A percentile compares a stretch with the other conserved stretches of the same genome.
These are phyloP conservation scores for Drosophila erecta DNA, from an alignment of 1,140 invertebrate species.

Conservation along the genomic window DNA sequence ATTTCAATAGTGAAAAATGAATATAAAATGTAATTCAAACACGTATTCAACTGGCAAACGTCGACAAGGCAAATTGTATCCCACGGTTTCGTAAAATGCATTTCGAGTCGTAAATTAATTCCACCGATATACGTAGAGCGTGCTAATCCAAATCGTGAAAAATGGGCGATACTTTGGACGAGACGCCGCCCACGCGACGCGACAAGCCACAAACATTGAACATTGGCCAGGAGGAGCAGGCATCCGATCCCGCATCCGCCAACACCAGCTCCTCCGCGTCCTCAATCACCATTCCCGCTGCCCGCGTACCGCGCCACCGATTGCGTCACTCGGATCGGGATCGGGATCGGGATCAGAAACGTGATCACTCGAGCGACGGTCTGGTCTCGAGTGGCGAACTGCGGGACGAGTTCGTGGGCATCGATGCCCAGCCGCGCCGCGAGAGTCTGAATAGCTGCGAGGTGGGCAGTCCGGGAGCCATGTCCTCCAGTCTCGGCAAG, in stretches of 20 bases:
- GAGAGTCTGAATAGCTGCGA: slow-evolving; percentile 76
- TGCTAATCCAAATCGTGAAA: slow-evolving; percentile 13
- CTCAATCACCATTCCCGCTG: slow-evolving; percentile 22
- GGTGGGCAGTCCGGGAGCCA: slow-evolving; percentile 37
- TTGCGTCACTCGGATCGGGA: slow-evolving; percentile 47
- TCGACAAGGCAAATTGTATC: slow-evolving; percentile 29
- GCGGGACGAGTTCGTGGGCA: slow-evolving; percentile 66
- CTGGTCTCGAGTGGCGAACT: slow-evolving; percentile 49
- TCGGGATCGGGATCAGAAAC: slow-evolving; percentile 59
- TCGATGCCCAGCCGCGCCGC: slow-evolving; percentile 56
- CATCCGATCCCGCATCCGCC: slow-evolving; percentile 2
- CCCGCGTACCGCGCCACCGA: slow-evolving; percentile 45
- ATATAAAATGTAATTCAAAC: slow-evolving; percentile 5
- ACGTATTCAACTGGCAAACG: slow-evolving; percentile 27
- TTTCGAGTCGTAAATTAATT: slow-evolving; percentile 26
- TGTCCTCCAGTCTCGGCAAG: slow-evolving; percentile 25
- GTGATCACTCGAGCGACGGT: slow-evolving; percentile 75
- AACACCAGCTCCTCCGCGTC: background rate
- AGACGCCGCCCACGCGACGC: slow-evolving; percentile 64
- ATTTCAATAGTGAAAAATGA: slow-evolving; percentile 37
- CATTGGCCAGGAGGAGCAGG: slow-evolving; percentile 60
- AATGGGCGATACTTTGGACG: slow-evolving; percentile 71
- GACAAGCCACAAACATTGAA: slow-evolving; percentile 74
- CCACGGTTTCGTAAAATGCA: slow-evolving; percentile 34
- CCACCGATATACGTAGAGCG: slow-evolving; percentile 22